These are phyloP conservation scores for Seriola aureovittata DNA, from an alignment of 2,113 vertebrate genomes.

Conservation along the genomic window DNA sequence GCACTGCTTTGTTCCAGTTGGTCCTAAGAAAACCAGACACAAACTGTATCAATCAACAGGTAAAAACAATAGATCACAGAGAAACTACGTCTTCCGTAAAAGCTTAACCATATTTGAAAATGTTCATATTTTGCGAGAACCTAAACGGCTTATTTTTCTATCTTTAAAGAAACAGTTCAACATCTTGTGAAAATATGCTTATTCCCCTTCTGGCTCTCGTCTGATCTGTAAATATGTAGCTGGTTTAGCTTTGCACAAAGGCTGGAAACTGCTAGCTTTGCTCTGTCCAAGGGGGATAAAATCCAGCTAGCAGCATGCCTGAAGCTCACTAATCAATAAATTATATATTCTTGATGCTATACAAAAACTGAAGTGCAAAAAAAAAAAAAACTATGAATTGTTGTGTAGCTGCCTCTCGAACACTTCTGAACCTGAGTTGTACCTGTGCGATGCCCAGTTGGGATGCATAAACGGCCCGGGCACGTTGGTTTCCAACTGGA, in stretches of 20 bases:
- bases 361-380: neutral
- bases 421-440: slow-evolving; percentile 28
- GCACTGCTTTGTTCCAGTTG: slow-evolving; percentile 99
- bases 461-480: slow-evolving; percentile 97
- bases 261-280: neutral
- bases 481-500: slow-evolving; percentile 96
- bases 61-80: neutral
- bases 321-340: too few relatives aligned
- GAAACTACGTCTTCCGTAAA: neutral
- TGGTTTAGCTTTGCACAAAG: neutral
- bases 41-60: neutral
- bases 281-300: too few relatives aligned
- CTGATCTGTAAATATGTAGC: neutral
- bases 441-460: slow-evolving; percentile 99
- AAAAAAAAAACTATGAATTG: neutral
- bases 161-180: neutral
- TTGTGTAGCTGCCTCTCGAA: too few relatives aligned
- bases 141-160: neutral
- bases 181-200: neutral
- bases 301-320: neutral
- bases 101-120: neutral
- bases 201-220: neutral
- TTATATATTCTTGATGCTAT: too few relatives aligned
- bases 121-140: neutral
- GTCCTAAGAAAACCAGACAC: slow-evolving; percentile 81